Base-by-base conservation (phyloP, 2,113 vertebrate species). In the Cochlearius cochlearius region DNA sequence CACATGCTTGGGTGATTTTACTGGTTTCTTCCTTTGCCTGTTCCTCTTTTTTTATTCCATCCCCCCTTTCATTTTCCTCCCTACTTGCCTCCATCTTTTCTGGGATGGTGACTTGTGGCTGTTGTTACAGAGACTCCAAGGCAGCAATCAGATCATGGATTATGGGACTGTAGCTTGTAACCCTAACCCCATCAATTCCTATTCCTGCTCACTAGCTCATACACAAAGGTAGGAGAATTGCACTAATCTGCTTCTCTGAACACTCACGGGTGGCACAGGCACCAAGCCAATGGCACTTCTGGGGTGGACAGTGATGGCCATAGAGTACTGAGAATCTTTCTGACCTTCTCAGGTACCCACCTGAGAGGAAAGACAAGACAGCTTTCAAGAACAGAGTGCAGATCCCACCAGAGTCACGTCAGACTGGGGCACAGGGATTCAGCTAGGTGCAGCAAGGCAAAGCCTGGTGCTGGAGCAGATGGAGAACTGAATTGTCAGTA, bases 91-190 rank as follows among this genome's bases (percentile, higher is more conserved):
- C 12, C 11, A 2, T 78, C 30, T 96, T 82, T 87, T 88, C 52
- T 90, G 74, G 68, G 27, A 84, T 77, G 49, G 66, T 96, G 94
- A 94, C 53, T 63, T 81, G 15, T 96, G 77, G 36, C 78, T 97
- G 11, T 91, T 95, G 67, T 97, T 96, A 69, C 94, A 96, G 93
- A 97, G 83, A 90, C 94, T 96, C 36, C 95, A 94, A 88, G 91
- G 78, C 92, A 97, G 43, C 52, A 59, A 52, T 93, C 94, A 69
- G 38, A 85, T 92, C 68, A 89, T 2, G 84, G 96, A 91, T 95
- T 92, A 96, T 29, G 86, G 93, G 95, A 85, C 72, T 90, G 69
- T 92, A 95, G 8, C 68, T 90, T 86, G 59, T 94, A 87, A 74
- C 71, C 64, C 69, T 88, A 85, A 89, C 69, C 86, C 87, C 53